These are phyloP conservation scores for Lordiphosa mommai DNA, from an alignment of 1,140 invertebrate species.

Conservation along the genomic window DNA sequence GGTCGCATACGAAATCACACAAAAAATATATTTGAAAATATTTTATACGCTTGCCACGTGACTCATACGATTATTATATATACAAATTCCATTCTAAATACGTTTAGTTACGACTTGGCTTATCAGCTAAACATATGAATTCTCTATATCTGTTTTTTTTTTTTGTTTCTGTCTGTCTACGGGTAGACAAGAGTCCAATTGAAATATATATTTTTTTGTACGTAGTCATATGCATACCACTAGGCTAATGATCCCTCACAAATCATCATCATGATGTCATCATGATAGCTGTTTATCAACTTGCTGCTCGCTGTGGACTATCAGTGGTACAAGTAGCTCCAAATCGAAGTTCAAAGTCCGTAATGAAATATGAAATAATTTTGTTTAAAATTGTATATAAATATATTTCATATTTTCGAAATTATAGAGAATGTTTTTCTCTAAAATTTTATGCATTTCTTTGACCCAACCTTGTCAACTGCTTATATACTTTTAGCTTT, in stretches of 20 bases:
- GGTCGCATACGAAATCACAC: constrained; percentile 30
- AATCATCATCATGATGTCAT: constrained; percentile 50
- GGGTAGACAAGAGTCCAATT: too few species aligned
- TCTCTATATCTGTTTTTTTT: background rate
- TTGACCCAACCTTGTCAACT: too few species aligned
- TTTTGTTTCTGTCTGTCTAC: background rate
- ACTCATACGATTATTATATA: constrained; percentile 15
- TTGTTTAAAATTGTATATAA: too few species aligned
- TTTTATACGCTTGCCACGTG: constrained; percentile 8
- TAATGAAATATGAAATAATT: too few species aligned
- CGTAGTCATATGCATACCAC: constrained; percentile 1
- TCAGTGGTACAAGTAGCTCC: too few species aligned
- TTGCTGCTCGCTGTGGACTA: constrained; percentile 2
- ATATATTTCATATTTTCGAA: too few species aligned
- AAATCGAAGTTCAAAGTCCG: too few species aligned
- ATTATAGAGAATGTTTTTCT: too few species aligned
- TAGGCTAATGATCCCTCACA: constrained; percentile 42
- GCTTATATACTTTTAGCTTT: too few species aligned
- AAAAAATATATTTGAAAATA: constrained; percentile 7
- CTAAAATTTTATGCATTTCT: too few species aligned
- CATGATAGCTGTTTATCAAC: constrained; percentile 16
- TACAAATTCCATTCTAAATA: background rate
- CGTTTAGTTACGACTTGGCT: constrained; percentile 4
- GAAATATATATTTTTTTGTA: constrained; percentile 1
- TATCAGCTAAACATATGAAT: constrained; percentile 19